phyloP scores from a whole-genome alignment of 2,113 vertebrate species.

The Poicephalus gulielmi region DNA sequence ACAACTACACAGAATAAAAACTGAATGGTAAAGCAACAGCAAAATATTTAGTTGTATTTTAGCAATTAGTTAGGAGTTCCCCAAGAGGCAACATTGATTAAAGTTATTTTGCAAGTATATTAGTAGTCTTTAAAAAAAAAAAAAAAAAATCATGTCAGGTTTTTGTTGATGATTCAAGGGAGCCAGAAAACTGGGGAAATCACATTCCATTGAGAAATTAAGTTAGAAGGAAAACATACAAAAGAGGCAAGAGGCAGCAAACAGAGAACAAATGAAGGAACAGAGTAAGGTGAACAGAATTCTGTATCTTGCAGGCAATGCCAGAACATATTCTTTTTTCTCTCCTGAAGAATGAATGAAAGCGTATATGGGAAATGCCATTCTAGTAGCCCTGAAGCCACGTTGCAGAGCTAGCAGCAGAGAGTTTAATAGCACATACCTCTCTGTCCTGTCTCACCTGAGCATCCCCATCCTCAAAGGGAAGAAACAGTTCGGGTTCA shows the following conservation, averaged over 20 bases:
- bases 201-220: background rate
- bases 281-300: background rate
- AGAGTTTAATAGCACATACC: background rate
- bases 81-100: conserved; percentile 28
- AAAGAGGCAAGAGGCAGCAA: background rate
- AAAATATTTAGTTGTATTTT: conserved; percentile 9
- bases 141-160: background rate
- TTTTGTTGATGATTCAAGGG: background rate
- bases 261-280: background rate
- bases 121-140: background rate
- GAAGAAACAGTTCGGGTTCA: background rate
- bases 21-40: background rate
- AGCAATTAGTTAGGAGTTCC: conserved; percentile 40
- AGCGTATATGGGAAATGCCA: background rate
- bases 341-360: background rate
- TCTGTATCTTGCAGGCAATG: background rate
- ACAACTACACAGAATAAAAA: background rate
- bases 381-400: background rate
- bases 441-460: background rate
- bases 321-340: background rate
- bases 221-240: background rate
- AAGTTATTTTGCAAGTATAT: conserved; percentile 25
- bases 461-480: background rate
- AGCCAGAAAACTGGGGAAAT: background rate
- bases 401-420: background rate